Evolutionary conservation across 1,140 invertebrate genomes (phyloP), one percentile per base, ranked within the genome.

Genomic region (Eulimnadia texana): DNA sequence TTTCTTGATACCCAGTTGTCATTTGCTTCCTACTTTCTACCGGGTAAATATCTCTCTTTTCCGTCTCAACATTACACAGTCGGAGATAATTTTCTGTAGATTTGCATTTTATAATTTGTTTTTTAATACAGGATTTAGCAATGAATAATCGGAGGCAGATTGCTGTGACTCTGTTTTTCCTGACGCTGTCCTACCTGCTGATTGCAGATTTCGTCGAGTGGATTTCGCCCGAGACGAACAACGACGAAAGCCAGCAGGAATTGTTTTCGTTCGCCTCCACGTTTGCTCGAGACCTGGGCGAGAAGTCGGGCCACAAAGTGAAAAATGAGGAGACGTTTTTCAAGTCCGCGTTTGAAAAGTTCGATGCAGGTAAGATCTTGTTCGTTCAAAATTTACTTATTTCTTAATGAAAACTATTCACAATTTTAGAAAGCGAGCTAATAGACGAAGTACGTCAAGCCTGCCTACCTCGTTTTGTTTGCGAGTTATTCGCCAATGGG

Each of bases 381-480:
- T 42, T 16, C 6, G 6, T 42, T 16, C 33, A 16, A 6, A 42
- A 16, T 42, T 42, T 6, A 42, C 6, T 42, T 16, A 42, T n/a
- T n/a, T n/a, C n/a, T n/a, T 9, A 42, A 16, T 6, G 6, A 9
- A 42, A 42, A 42, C 16, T 42, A 16, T 6, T 42, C 16, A 9
- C 16, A 42, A 42, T 42, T 42, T 42, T 42, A 42, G 16, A 42
- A 6, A 42, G 33, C 6, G 33, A 42, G 6, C 33, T 16, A 42
- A 16, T 61, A 79, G 64, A 79, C 78, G 70, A 78, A 72, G 47
- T 75, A 78, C 3, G 51, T 2, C 50, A 61, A 24, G 23, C 60
- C 23, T 87, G 85, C 71, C 72, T 88, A 59, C 84, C 85, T 1
- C 86, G 87, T 74, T 75, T 87, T 66, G 83, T 88, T 25, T 88